Evolutionary conservation across 2,797 vertebrate genomes (phyloP).

Genomic region (Melanotaenia pygmaea): DNA sequence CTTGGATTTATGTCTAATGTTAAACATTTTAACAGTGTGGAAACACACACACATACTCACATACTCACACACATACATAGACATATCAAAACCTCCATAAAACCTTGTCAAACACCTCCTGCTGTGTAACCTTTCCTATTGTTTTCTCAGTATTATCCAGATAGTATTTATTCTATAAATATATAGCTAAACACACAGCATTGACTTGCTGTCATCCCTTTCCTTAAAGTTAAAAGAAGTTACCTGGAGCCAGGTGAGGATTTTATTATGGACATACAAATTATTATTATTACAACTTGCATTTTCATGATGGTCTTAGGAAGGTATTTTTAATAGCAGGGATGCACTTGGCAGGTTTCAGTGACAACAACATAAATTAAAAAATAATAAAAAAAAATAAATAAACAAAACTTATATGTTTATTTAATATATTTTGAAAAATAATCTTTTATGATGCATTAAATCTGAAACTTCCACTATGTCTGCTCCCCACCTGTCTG

Average conservation of each 20-base stretch:
- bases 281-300: not conserved
- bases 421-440: conserved; percentile 1
- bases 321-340: not conserved
- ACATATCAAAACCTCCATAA: not conserved
- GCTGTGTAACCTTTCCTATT: not conserved
- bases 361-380: not conserved
- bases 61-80: not conserved
- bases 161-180: not conserved
- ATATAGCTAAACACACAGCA: not conserved
- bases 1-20: not conserved
- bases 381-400: too few species aligned
- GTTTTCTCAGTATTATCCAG: not conserved
- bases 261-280: not conserved
- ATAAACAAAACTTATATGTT: not conserved
- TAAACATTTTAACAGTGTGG: not conserved
- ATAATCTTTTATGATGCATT: not conserved
- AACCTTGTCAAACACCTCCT: not conserved
- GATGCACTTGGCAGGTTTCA: not conserved
- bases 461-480: not conserved
- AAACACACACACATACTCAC: not conserved
- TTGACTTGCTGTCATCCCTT: not conserved
- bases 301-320: not conserved
- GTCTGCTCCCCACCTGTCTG: not conserved
- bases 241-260: not conserved
- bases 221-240: not conserved